A percentile compares a stretch with the other conserved stretches of the same genome.
These are phyloP conservation scores for Crepidodera aurea DNA, from an alignment of 2,888 invertebrate genomes.

Conservation along the genomic window DNA sequence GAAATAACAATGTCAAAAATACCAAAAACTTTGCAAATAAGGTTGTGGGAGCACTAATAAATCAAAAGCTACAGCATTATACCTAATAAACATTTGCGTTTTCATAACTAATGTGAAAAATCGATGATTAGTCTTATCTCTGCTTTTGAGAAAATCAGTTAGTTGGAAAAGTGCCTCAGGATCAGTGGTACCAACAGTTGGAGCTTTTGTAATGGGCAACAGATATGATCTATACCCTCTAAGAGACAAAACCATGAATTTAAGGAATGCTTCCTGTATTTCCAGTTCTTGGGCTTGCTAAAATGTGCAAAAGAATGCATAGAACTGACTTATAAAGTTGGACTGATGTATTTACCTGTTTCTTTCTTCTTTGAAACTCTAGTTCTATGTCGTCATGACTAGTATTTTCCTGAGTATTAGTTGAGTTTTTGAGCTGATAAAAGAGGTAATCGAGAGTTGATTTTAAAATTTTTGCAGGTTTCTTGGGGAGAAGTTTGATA, in stretches of 20 bases:
- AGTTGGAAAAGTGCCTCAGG: conserved; percentile 94
- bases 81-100: conserved; percentile 95
- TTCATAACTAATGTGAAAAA: conserved; percentile 90
- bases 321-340: background rate
- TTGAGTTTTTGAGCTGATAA: conserved; percentile 65
- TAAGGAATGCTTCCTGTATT: conserved; percentile 96
- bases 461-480: conserved; percentile 82
- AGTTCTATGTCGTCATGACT: conserved; percentile 69
- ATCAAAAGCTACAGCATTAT: background rate
- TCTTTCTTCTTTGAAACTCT: conserved; percentile 82
- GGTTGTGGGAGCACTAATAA: too few species aligned
- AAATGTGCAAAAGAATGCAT: conserved; percentile 38
- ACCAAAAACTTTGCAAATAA: too few species aligned
- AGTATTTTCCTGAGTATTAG: conserved; percentile 35
- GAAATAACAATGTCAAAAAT: background rate
- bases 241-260: conserved; percentile 92
- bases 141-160: conserved; percentile 84
- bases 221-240: conserved; percentile 90
- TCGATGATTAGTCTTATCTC: conserved; percentile 88
- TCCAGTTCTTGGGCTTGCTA: conserved; percentile 88
- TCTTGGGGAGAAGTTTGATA: conserved; percentile 84
- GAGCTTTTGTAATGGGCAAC: conserved; percentile 92
- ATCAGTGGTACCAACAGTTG: conserved; percentile 93
- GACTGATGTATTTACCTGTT: conserved; percentile 73
- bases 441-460: conserved; percentile 81